Evolutionary conservation across 2,113 vertebrate species (phyloP), one percentile per base, ranked within the genome.

Genomic region (Pungitius pungitius): DNA sequence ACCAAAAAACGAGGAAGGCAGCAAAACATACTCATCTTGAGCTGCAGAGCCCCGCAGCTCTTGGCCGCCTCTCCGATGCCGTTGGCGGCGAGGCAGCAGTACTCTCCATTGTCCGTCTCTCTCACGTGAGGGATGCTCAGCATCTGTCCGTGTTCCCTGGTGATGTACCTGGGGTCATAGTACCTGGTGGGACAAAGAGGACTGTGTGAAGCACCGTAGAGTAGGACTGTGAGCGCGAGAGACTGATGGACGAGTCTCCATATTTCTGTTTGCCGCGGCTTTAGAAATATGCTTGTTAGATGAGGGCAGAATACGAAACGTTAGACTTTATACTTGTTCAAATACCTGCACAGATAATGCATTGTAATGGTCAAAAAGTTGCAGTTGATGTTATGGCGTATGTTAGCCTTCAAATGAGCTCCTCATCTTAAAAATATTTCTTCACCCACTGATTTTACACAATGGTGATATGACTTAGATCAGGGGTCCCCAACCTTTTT

Each of bases 21-120:
- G 10, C 15, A 26, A n/a, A 35, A 96, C 98, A 84, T 95, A 99
- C 98, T 95, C 97, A 99, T 99, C 94, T 99, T 99, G 30, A 99
- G 95, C 92, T 99, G 98, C 56, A 99, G 93, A 5, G 98, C 98
- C 3, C 97, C 98, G 15, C 98, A 99, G 70, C 96, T 99, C 90
- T 96, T 96, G 0, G 93, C 96, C 0, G 96, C 88, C 0, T 93
- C 93, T 73, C 97, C 97, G 2, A 98, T 88, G 0, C 97, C 96
- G 0, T 99, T 99, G 35, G 93, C 94, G 6, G 97, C 97, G 0
- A 91, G 86, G 86, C 98, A 99, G 87, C 98, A 99, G 84, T 99
- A 99, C 59, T 98, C 94, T 10, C 97, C 98, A 0, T 95, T 97
- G 0, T 99, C 98, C 0, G 92, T 93, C 74, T 99, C 97, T 77